Conservation (phyloP, 2,888 invertebrate genomes). For the Yponomeuta evonymella region DNA sequence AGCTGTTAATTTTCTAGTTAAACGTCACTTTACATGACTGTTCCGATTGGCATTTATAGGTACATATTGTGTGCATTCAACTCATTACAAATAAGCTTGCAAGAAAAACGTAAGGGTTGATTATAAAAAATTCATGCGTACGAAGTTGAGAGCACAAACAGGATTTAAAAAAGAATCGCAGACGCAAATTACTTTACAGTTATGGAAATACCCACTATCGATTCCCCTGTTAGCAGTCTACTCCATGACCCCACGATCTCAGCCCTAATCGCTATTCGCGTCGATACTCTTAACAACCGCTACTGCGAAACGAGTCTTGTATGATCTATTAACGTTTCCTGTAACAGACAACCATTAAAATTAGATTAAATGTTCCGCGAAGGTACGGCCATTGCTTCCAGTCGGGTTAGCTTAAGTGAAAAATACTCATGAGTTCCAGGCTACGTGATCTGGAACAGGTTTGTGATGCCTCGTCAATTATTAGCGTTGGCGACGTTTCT, state of each 20-base stretch:
- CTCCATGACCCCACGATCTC: conserved; percentile 7
- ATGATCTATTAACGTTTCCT: conserved; percentile 44
- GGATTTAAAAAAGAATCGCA: neutral
- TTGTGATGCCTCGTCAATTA: conserved; percentile 34
- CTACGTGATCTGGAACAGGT: conserved; percentile 36
- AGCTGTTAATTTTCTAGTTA: no score
- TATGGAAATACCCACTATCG: neutral
- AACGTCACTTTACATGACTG: no score
- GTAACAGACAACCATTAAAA: conserved; percentile 37
- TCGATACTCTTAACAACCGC: conserved; percentile 13
- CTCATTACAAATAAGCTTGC: no score
- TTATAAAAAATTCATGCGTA: no score
- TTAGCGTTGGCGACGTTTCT: conserved; percentile 28
- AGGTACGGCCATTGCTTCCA: conserved; percentile 20
- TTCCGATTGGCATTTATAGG: no score
- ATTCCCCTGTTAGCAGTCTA: neutral
- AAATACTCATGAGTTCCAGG: conserved; percentile 29
- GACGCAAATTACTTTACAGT: neutral
- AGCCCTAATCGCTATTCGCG: conserved; percentile 13
- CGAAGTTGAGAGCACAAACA: no score
- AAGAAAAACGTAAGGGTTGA: no score
- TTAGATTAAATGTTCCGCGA: conserved; percentile 36
- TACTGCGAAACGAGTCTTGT: conserved; percentile 24
- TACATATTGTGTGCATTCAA: no score
- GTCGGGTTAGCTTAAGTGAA: conserved; percentile 33